Evolutionary conservation across 2,888 invertebrate genomes (phyloP), one percentile per base, ranked within the genome.

Genomic region (Mimumesa dahlbomi): DNA sequence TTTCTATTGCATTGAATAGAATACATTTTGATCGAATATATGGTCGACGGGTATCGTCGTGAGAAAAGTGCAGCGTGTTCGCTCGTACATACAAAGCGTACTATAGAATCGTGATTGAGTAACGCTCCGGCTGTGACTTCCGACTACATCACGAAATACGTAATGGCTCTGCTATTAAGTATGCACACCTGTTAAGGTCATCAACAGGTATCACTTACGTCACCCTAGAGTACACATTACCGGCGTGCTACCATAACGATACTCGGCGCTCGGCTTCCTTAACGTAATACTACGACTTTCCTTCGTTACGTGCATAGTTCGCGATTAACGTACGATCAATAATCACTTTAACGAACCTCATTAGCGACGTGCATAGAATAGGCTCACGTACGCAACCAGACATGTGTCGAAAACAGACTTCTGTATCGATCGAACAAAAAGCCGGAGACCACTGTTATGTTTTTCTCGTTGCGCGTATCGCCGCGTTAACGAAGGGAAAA

Each of bases 131-230:
- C 49, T 36, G 48, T 19, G 62, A 66, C 68, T 67, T 81, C 79
- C 75, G 61, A 73, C 66, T 61, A 50, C 73, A 64, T 68, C 63
- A 62, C 50, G 61, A 78, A 73, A 81, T 74, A 75, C 78, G 79
- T 72, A 73, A 78, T 71, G 64, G 48, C 31, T 29, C 50, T 59
- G 40, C 49, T 43, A 74, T 79, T 70, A 75, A 54, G 73, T 57
- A 59, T 56, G 76, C 68, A 54, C 74, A 83, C 76, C 80, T 73
- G 74, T 80, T 82, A 83, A 82, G 82, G 76, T 82, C 82, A 72
- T 75, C 80, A 61, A 72, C 76, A 69, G 80, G 71, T 75, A 74
- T 64, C 62, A 75, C 73, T 83, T 78, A 80, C 77, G 83, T 83
- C 80, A 83, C 53, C 36, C 36, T 31, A 52, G 21, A 65, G 70